A percentile compares a stretch with the other conserved stretches of the same genome.
Conservation (phyloP, 2,888 invertebrate species). For the Ennomos erosarius region DNA sequence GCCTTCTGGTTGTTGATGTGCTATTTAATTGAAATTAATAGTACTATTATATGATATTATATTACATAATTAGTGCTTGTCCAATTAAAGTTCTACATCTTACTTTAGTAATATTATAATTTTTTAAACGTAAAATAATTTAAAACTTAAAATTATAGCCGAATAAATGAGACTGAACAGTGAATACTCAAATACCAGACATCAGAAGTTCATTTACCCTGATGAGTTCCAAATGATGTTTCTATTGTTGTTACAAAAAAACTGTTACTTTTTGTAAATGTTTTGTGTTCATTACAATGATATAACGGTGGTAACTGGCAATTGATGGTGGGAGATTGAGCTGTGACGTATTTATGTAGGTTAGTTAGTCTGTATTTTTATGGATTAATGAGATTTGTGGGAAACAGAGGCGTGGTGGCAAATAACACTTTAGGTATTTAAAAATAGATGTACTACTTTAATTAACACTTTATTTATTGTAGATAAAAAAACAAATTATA, state of each 20-base stretch:
- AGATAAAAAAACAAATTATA: too few relatives aligned
- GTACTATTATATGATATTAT: too few relatives aligned
- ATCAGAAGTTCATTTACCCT: conserved; percentile 27
- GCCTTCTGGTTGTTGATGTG: too few relatives aligned
- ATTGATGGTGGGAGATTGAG: conserved; percentile 5
- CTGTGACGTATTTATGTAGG: conserved; percentile 24
- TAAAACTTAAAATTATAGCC: neutral
- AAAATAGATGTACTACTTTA: too few relatives aligned
- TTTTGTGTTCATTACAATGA: conserved; percentile 19
- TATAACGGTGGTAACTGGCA: conserved; percentile 16
- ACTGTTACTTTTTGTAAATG: conserved; percentile 11
- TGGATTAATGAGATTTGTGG: conserved; percentile 5
- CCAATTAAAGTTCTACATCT: too few relatives aligned
- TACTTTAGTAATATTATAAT: too few relatives aligned
- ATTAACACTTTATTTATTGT: too few relatives aligned
- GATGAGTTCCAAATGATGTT: conserved; percentile 26
- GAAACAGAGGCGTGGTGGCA: neutral
- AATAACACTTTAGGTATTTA: too few relatives aligned
- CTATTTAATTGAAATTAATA: too few relatives aligned
- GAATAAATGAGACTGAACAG: conserved; percentile 6
- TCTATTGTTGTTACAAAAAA: conserved; percentile 24
- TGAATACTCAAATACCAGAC: conserved; percentile 4
- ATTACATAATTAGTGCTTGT: too few relatives aligned
- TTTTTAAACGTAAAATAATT: neutral
- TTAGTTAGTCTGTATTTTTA: conserved; percentile 4